Conservation (phyloP, 2,888 invertebrate species). For the Luperina nickerlii region DNA sequence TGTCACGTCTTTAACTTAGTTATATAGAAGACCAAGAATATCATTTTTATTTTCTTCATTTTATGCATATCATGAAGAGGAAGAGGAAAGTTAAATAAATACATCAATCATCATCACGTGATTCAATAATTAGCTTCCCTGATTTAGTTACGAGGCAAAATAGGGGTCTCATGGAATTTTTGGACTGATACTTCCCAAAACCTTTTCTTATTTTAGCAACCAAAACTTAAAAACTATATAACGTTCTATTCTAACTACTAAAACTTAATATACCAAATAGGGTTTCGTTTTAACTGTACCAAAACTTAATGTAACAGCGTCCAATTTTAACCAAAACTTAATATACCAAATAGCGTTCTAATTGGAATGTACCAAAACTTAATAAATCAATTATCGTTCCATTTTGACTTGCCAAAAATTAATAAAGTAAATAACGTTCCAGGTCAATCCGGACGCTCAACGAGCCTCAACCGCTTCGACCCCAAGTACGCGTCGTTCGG, state of each 20-base stretch:
- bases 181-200: neutral
- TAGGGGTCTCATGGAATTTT: neutral
- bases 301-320: too few relatives aligned
- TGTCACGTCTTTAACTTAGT: too few relatives aligned
- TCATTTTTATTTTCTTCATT: too few relatives aligned
- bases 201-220: neutral
- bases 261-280: neutral
- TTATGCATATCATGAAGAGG: too few relatives aligned
- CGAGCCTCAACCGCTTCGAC: constrained; percentile 90
- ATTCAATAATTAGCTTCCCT: too few relatives aligned
- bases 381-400: too few relatives aligned
- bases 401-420: neutral
- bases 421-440: constrained; percentile 28
- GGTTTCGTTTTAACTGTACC: neutral
- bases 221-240: neutral
- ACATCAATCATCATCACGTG: too few relatives aligned
- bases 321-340: too few relatives aligned
- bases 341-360: neutral
- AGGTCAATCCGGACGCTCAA: constrained; percentile 84
- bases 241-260: neutral
- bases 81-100: too few relatives aligned
- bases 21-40: too few relatives aligned
- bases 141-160: neutral
- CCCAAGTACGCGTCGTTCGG: constrained; percentile 91
- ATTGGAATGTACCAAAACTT: neutral